Evolutionary conservation across 2,888 invertebrate genomes (phyloP).

Genomic region (Synanthedon andrenaeformis): DNA sequence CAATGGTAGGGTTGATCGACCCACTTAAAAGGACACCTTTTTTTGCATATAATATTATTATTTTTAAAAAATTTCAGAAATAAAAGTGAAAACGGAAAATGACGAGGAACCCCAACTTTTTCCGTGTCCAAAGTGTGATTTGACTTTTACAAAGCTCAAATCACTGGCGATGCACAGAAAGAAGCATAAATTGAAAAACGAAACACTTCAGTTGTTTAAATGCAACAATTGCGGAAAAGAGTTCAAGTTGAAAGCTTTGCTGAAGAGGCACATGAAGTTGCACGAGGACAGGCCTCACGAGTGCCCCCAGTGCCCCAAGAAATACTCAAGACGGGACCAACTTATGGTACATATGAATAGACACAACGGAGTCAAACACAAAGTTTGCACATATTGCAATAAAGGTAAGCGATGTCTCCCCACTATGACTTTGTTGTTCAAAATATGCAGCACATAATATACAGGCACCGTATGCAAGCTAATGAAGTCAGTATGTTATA

Average conservation of each 20-base stretch:
- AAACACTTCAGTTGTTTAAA: conserved; percentile 27
- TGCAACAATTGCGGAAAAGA: conserved; percentile 62
- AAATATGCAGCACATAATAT: too few relatives aligned
- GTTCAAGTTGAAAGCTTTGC: conserved; percentile 41
- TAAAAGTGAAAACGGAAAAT: conserved; percentile 23
- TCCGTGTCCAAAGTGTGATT: conserved; percentile 65
- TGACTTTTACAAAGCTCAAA: conserved; percentile 59
- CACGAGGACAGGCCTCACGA: conserved; percentile 65
- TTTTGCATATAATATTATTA: too few relatives aligned
- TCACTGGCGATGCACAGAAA: conserved; percentile 53
- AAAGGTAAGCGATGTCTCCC: conserved; percentile 49
- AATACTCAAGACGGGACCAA: conserved; percentile 69
- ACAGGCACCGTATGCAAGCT: too few relatives aligned
- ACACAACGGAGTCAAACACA: conserved; percentile 69
- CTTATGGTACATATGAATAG: conserved; percentile 68
- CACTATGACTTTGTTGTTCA: too few relatives aligned
- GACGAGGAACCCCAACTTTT: conserved; percentile 19
- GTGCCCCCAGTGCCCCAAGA: conserved; percentile 70
- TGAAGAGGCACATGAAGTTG: conserved; percentile 62
- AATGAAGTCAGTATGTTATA: too few relatives aligned
- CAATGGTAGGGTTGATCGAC: too few relatives aligned
- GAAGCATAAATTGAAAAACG: conserved; percentile 36
- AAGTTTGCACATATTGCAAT: conserved; percentile 69
- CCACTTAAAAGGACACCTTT: too few relatives aligned
- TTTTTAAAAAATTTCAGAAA: not conserved